Evolutionary conservation across 2,113 vertebrate species (phyloP).

Genomic region (Microcebus tavaratra): DNA sequence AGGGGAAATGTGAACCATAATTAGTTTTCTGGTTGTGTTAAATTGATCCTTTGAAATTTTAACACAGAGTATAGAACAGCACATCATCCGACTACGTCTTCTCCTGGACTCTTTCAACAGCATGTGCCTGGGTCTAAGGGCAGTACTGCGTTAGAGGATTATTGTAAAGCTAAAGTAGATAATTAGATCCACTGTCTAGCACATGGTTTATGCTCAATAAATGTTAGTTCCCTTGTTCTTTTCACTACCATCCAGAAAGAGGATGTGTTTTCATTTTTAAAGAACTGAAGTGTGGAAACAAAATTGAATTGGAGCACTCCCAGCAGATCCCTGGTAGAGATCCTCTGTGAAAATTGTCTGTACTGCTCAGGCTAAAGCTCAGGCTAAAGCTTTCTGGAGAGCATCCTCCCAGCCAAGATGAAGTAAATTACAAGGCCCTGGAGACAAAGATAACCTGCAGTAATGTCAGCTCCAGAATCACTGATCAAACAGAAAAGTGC

Average conservation of each 20-base stretch:
- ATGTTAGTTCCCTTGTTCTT: slow-evolving; percentile 45
- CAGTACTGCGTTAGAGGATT: not conserved
- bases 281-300: not conserved
- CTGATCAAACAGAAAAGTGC: not conserved
- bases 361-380: not conserved
- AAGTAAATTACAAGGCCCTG: not conserved
- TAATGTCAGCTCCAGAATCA: not conserved
- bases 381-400: not conserved
- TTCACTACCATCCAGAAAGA: slow-evolving; percentile 43
- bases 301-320: slow-evolving; percentile 10
- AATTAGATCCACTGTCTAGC: not conserved
- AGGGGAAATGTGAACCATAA: not conserved
- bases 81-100: not conserved
- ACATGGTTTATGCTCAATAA: not conserved
- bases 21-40: not conserved
- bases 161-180: not conserved
- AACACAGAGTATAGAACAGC: not conserved
- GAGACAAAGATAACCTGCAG: not conserved
- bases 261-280: slow-evolving; percentile 29
- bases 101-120: not conserved
- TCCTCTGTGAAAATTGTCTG: not conserved
- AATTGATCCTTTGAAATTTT: not conserved
- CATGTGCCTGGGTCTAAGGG: not conserved
- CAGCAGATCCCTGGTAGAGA: not conserved
- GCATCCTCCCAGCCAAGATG: not conserved